These are phyloP conservation scores for Scylla paramamosain DNA, from an alignment of 1,140 invertebrate species.

Conservation along the genomic window DNA sequence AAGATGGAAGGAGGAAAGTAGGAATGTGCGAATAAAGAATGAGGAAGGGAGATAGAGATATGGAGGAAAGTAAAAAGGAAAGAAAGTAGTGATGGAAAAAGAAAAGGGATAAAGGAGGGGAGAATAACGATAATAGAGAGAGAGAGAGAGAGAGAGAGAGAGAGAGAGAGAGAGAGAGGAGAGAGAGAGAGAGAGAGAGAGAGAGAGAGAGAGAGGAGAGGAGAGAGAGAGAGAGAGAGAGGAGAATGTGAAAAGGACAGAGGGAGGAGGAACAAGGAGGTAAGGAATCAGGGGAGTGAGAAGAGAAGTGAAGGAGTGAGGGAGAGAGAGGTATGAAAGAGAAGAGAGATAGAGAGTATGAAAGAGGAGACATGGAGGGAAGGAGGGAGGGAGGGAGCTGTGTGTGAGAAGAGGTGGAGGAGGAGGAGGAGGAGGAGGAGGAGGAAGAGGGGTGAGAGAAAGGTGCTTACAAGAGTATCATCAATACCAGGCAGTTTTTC, in stretches of 20 bases:
- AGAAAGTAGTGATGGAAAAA: no score
- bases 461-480: not conserved
- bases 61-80: not conserved
- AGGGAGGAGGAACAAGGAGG: not conserved
- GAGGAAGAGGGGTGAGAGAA: no score
- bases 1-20: not conserved
- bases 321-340: not conserved
- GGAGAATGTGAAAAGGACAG: not conserved
- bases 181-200: not conserved
- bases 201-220: not conserved
- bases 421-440: no score
- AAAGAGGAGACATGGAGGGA: not conserved
- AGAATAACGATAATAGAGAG: not conserved
- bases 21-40: not conserved
- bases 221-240: not conserved
- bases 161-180: not conserved
- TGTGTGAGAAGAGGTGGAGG: not conserved
- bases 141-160: not conserved
- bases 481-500: not conserved
- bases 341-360: not conserved
- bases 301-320: not conserved
- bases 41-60: not conserved
- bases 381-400: not conserved
- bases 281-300: not conserved
- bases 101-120: no score